A percentile compares a stretch with the other conserved stretches of the same genome.
These are phyloP conservation scores for Lagorchestes hirsutus DNA, from an alignment of 2,797 vertebrate genomes.

Conservation along the genomic window DNA sequence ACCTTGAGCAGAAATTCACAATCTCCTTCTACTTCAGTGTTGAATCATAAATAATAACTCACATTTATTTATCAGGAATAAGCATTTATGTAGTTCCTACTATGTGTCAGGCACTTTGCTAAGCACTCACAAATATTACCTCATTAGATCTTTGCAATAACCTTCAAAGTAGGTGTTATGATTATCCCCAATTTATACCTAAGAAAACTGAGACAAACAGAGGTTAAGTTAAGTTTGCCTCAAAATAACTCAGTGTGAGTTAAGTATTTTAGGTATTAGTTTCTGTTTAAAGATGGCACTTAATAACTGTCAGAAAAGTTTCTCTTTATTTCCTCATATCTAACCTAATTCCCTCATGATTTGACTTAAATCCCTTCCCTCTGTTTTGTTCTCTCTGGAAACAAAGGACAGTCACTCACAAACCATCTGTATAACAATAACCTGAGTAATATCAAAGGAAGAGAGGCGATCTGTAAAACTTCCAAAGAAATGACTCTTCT, in stretches of 20 bases:
- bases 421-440: slow-evolving; percentile 9
- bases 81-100: not conserved
- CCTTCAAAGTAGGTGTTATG: not conserved
- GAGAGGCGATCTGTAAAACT: slow-evolving; percentile 3
- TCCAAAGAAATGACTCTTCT: not conserved
- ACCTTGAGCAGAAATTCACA: not conserved
- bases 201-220: not conserved
- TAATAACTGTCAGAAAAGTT: not conserved
- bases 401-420: not conserved
- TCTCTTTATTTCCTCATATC: not conserved
- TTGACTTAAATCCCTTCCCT: not conserved
- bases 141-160: not conserved
- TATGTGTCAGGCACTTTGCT: not conserved
- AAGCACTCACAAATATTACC: not conserved
- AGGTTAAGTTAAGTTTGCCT: not conserved
- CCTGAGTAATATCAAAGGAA: not conserved
- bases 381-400: not conserved
- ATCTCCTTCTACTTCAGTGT: not conserved
- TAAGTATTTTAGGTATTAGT: not conserved
- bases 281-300: not conserved
- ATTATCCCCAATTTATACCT: not conserved
- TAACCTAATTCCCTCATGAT: not conserved
- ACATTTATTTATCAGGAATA: not conserved
- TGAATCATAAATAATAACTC: not conserved
- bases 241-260: not conserved